Evolutionary conservation across 2,113 vertebrate genomes (phyloP), one percentile per base, ranked within the genome.

Genomic region (Corydoras sp.): DNA sequence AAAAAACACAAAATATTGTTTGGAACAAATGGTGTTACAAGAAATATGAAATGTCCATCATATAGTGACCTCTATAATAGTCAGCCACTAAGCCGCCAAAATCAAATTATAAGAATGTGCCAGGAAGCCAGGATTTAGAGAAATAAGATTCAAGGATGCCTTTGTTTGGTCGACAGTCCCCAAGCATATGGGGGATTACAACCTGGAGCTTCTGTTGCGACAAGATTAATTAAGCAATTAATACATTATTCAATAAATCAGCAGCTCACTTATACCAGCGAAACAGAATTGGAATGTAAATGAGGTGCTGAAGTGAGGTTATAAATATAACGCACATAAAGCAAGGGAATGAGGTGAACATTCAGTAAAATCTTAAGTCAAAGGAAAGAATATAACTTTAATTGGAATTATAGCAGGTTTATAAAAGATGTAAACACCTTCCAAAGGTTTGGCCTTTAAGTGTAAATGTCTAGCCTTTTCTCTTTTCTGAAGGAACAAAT

Each of bases 141-240:
- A 69, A 75, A 69, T 60, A 9, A 61, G 32, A 75, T 75, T 65
- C 65, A 69, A 75, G 56, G 58, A 63, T 24, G 53, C 35, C 18
- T 67, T 70, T 69, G 49, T 60, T 72, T 69, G 50, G 49, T 61
- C 13, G 12, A 18, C 32, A 68, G 56, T 58, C 61, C 35, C n/a
- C 43, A 53, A 56, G 65, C 56, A 66, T 62, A 32, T 62, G 62
- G 62, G n/a, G 75, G 73, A 73, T 66, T 79, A 73, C 56, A 79
- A 66, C 65, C 65, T 69, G 58, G 68, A 62, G 69, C 49, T 50
- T 71, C 65, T 66, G 73, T 76, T 73, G 69, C 58, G n/a, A 69
- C 58, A 31, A 76, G 70, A 75, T 73, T 79, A 79, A 76, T 76
- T 55, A 73, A 76, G 35, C 66, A 79, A 76, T 79, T 76, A 76